Evolutionary conservation across 2,888 invertebrate species (phyloP).

Genomic region (Nycteola revayana): DNA sequence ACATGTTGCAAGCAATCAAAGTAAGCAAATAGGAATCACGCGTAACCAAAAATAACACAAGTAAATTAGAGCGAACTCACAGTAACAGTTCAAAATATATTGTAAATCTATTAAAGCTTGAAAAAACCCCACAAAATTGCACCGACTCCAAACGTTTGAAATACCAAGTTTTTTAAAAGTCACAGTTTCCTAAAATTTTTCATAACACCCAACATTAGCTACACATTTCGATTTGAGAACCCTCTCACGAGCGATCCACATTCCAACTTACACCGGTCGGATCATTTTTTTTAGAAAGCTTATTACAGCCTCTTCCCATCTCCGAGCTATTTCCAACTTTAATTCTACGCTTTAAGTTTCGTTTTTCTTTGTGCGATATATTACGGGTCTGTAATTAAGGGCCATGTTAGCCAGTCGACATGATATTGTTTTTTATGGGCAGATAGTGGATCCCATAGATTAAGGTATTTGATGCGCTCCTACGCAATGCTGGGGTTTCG

Average conservation of each 20-base stretch:
- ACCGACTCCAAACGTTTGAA: too few species aligned
- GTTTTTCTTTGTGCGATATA: slow-evolving; percentile 19
- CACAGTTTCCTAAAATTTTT: slow-evolving; percentile 36
- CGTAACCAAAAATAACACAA: too few species aligned
- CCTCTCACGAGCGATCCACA: slow-evolving; percentile 62
- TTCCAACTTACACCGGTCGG: slow-evolving; percentile 65
- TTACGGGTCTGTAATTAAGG: slow-evolving; percentile 67
- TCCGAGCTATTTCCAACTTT: slow-evolving; percentile 33
- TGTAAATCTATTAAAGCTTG: too few species aligned
- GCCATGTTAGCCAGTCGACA: slow-evolving; percentile 60
- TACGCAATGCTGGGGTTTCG: slow-evolving; percentile 30
- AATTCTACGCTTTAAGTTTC: slow-evolving; percentile 15
- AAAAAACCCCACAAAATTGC: too few species aligned
- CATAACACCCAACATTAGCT: slow-evolving; percentile 38
- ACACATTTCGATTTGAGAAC: slow-evolving; percentile 41
- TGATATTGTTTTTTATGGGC: slow-evolving; percentile 77
- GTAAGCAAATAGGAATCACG: too few species aligned
- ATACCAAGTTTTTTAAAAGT: not conserved
- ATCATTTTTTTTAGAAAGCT: slow-evolving; percentile 76
- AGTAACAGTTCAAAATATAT: too few species aligned
- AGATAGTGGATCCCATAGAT: slow-evolving; percentile 71
- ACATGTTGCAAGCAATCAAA: too few species aligned
- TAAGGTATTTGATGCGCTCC: slow-evolving; percentile 55
- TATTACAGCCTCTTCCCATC: slow-evolving; percentile 41
- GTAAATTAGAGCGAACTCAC: too few species aligned